Evolutionary conservation across 2,888 invertebrate genomes (phyloP), one percentile per base, ranked within the genome.

Genomic region (Odontomyia ornata): DNA sequence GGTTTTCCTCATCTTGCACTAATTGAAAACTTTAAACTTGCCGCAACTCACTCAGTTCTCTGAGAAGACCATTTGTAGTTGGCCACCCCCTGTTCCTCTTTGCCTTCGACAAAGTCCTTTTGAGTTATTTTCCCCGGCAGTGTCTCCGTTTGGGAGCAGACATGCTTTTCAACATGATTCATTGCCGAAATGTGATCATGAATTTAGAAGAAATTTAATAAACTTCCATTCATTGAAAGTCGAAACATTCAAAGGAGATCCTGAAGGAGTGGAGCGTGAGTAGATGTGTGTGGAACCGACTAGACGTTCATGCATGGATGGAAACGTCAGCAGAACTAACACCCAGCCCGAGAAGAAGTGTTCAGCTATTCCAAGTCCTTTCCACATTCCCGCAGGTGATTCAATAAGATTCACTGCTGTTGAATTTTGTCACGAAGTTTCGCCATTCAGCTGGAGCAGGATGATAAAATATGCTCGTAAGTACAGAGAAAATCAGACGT

Each of bases 201-300:
- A 46, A 69, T 69, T 69, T 25, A 36, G 18, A 69, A 47, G 69
- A 69, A 69, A 69, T 69, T 69, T 69, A 46, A 69, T 69, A 69
- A 69, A 69, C 23, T 65, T 65, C 7, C 43, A 60, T 60, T 23
- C 60, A 60, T 60, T 13, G 21, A 60, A 11, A 23, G 21, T 21
- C 21, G 60, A 60, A 60, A 60, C 11, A 25, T 7, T 25, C 21
- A 18, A 25, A 15, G 5, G 56, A 18, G 36, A 36, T 36, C 9
- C 36, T 36, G n/a, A 36, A 3, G 36, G 3, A 36, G 36, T 5
- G 9, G 36, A 36, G 5, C 36, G 9, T 36, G 36, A 5, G 3
- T 5, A 5, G 5, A 3, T 3, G 36, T 36, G 36, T 3, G 9
- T 36, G 36, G 9, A 36, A 36, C 5, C 3, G 36, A 36, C 36